Conservation (phyloP, 2,888 invertebrate genomes). For the Spilosoma lubricipeda region DNA sequence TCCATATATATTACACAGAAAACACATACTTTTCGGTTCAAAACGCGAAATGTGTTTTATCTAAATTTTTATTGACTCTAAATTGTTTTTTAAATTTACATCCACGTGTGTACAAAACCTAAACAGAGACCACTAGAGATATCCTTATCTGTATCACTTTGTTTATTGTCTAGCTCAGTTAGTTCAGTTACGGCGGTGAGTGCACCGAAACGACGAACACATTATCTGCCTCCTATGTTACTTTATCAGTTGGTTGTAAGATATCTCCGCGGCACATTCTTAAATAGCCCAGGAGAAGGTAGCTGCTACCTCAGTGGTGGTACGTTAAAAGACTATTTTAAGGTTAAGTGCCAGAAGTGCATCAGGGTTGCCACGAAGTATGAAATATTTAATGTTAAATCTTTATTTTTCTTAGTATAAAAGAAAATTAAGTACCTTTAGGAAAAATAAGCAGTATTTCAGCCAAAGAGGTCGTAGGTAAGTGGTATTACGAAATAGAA, state of each 20-base stretch:
- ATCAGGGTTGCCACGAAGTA: background rate
- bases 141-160: constrained; percentile 51
- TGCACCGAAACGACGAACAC: constrained; percentile 40
- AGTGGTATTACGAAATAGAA: too few relatives aligned
- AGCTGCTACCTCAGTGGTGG: background rate
- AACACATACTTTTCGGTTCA: too few relatives aligned
- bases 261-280: constrained; percentile 16
- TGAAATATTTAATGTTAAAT: background rate
- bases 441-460: too few relatives aligned
- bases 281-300: background rate
- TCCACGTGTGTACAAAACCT: constrained; percentile 31
- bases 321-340: background rate
- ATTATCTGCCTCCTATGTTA: constrained; percentile 40
- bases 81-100: too few relatives aligned
- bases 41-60: too few relatives aligned
- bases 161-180: constrained; percentile 54
- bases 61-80: too few relatives aligned
- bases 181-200: constrained; percentile 42
- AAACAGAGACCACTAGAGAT: constrained; percentile 30
- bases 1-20: too few relatives aligned
- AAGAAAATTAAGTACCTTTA: too few relatives aligned
- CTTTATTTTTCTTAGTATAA: background rate
- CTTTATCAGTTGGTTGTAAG: constrained; percentile 38
- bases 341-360: background rate
- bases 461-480: too few relatives aligned